Evolutionary conservation across 2,113 vertebrate genomes (phyloP), one percentile per base, ranked within the genome.

Genomic region (Leptobrachium ailaonicum): DNA sequence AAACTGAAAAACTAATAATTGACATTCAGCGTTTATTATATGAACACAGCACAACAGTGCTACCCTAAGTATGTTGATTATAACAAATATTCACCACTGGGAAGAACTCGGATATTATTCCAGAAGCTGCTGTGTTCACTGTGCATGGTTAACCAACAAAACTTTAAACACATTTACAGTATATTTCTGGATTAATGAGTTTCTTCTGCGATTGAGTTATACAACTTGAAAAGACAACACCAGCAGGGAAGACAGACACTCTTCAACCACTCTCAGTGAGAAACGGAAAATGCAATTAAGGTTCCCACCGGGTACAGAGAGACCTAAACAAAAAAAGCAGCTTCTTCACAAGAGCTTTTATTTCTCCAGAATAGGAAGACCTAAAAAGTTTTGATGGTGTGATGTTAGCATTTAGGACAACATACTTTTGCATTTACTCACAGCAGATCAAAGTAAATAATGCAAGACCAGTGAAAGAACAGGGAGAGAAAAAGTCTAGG

Each of bases 221-320:
- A 93, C 89, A 92, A 92, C 90, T 92, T 91, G 90, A 93, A 92
- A 91, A 88, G 89, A 85, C 88, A 90, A 88, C 91, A 92, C 89
- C 91, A 93, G 93, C 92, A 92, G 92, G 92, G 91, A 94, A 92
- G 90, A 88, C 87, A 89, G 80, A 89, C 89, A 86, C 90, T 92
- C 89, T 87, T 90, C 89, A 90, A 89, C 90, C 88, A 92, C 90
- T 91, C 91, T 93, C 92, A 92, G 92, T 93, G 92, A 90, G 92
- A 93, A 89, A 94, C 88, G 90, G 89, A 91, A 90, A 94, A 95
- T 91, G 93, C 93, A 95, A 95, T 95, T 95, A 95, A 94, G 89
- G 90, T 89, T 95, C 93, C 91, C 93, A 94, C 92, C 92, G 93
- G 94, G 91, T 90, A 93, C 88, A 89, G 84, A 74, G 50, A 90